phyloP scores from a whole-genome alignment of 1,140 invertebrate genomes.

The Oncopodura yosiiana region DNA sequence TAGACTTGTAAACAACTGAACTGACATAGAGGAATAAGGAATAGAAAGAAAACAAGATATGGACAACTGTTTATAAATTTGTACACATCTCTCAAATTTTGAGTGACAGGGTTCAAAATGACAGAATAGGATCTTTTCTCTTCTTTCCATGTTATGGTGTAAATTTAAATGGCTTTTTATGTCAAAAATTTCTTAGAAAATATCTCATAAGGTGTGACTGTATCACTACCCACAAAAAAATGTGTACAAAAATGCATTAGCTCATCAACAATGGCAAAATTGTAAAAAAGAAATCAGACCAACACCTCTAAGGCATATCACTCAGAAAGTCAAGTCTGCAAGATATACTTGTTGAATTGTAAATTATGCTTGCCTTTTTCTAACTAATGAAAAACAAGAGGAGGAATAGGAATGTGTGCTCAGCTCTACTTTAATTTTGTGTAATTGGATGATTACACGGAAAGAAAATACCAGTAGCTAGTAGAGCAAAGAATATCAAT shows the following conservation, averaged over 20 bases:
- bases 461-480: constrained; percentile 22
- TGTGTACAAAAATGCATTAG: too few relatives aligned
- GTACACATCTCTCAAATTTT: constrained; percentile 5
- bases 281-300: constrained; percentile 8
- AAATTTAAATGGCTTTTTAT: too few relatives aligned
- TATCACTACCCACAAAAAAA: too few relatives aligned
- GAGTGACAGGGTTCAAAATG: too few relatives aligned
- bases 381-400: background rate
- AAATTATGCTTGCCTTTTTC: too few relatives aligned
- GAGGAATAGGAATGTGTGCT: constrained; percentile 10
- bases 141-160: too few relatives aligned
- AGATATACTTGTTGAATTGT: too few relatives aligned
- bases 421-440: constrained; percentile 22
- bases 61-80: background rate
- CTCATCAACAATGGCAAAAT: too few relatives aligned
- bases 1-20: too few relatives aligned
- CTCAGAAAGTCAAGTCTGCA: background rate
- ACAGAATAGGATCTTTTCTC: too few relatives aligned
- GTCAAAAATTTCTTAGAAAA: too few relatives aligned
- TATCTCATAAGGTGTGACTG: too few relatives aligned
- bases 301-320: background rate
- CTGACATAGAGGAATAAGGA: background rate
- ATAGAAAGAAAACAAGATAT: background rate
- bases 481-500: background rate
- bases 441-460: constrained; percentile 29